These are phyloP conservation scores for Tachycineta bicolor DNA, from an alignment of 2,113 vertebrate genomes.

Conservation along the genomic window DNA sequence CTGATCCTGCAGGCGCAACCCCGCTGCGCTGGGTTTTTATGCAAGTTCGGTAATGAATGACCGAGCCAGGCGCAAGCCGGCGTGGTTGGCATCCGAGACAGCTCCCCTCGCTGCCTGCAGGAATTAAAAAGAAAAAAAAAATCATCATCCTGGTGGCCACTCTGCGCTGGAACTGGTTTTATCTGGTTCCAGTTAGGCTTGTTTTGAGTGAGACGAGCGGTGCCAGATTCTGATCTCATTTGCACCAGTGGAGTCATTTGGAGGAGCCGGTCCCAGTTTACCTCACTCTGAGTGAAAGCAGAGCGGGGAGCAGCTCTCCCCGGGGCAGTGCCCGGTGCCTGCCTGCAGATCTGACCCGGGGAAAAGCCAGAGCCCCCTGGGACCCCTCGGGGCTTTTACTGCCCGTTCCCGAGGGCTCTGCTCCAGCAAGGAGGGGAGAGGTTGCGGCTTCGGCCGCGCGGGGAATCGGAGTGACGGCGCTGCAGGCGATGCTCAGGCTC, in stretches of 20 bases:
- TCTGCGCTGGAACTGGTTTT: conserved; percentile 36
- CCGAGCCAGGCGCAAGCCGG: not conserved
- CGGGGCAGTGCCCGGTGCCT: not conserved
- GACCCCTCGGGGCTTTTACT: not conserved
- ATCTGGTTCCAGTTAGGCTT: conserved; percentile 61
- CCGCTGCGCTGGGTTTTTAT: not conserved
- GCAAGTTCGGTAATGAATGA: conserved; percentile 19
- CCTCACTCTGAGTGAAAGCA: conserved; percentile 33
- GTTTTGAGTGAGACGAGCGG: conserved; percentile 23
- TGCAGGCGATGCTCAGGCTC: not conserved
- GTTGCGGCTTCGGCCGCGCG: accelerated
- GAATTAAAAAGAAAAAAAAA: not conserved
- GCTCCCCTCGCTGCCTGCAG: not conserved
- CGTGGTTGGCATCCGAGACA: not conserved
- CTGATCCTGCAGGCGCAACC: not conserved
- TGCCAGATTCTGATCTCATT: conserved; percentile 69
- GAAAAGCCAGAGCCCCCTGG: accelerated
- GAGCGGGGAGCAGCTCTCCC: not conserved
- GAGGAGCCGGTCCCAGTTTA: conserved; percentile 61
- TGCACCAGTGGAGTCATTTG: conserved; percentile 50
- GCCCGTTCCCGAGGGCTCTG: accelerated
- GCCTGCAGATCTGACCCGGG: not conserved
- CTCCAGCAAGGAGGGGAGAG: not conserved
- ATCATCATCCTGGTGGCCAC: conserved; percentile 30
- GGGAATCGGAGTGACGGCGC: accelerated